Base-by-base conservation (phyloP, 1,140 invertebrate species). In the Drosophila pseudoananassae region DNA sequence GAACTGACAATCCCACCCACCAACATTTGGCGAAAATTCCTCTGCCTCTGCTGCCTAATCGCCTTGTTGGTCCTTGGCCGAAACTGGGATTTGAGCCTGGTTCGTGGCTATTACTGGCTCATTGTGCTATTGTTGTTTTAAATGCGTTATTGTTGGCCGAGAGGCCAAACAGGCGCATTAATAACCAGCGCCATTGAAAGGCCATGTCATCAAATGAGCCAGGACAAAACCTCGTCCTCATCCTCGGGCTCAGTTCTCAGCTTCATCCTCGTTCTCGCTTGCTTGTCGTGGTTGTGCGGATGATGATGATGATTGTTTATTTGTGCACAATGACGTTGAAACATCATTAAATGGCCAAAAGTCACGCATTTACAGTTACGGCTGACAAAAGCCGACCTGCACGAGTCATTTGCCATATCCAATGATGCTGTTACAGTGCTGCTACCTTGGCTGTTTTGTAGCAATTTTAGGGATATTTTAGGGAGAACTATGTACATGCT, bases 271-370 rank as follows among this genome's bases (percentile, higher is more conserved):
- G 47, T 36, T 50, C 20, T 52, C 17, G 56, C 20, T 20, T 47
- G 40, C 23, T 43, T 27, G 46, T 23, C 46, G 51, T 66, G 70
- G 59, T 71, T 70, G 83, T 63, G 80, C 15, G 14, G 40, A 9
- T 17, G 78, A 88, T 76, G 73, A 76, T 79, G 80, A 88, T 88
- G 78, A 78, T 70, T 87, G 82, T 85, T 85, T 87, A 82, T 85
- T 85, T 87, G 78, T 66, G 74, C 78, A 76, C 76, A 88, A 83
- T 79, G 79, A 75, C 78, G 63, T 76, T 83, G 76, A 82, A 88
- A 78, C 78, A 88, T 88, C 78, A 88, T 88, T 88, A 88, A 88
- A 88, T 73, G 83, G 71, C 84, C 83, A 83, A 88, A 88, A 88
- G 83, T 88, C 83, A 88, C 83, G 83, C 83, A 87, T 87, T 87